phyloP scores from a whole-genome alignment of 1,140 invertebrate genomes.

The Nixonia krombeini region DNA sequence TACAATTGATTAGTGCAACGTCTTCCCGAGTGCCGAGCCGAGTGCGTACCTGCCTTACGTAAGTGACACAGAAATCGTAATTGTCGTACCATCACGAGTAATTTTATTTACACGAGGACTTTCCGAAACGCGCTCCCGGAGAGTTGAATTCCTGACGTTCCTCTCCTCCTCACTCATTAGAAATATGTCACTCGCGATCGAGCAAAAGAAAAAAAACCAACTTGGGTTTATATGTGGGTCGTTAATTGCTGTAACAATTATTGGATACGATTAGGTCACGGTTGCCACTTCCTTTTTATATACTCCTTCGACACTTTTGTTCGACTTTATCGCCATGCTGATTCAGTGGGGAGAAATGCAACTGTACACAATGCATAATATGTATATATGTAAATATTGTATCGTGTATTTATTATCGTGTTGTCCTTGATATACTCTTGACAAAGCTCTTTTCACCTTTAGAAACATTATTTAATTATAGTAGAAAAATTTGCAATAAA shows the following conservation, averaged over 20 bases:
- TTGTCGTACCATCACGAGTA: conserved; percentile 22
- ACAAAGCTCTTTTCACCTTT: too few relatives aligned
- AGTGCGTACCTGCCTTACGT: conserved; percentile 33
- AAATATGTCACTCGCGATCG: neutral
- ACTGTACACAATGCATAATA: too few relatives aligned
- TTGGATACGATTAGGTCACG: conserved; percentile 15
- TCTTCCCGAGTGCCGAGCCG: too few relatives aligned
- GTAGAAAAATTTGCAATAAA: too few relatives aligned
- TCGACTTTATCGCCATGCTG: neutral
- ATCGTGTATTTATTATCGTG: too few relatives aligned
- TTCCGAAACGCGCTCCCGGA: conserved; percentile 13
- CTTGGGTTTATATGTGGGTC: conserved; percentile 12
- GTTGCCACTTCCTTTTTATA: conserved; percentile 12
- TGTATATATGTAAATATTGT: too few relatives aligned
- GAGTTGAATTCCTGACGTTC: neutral
- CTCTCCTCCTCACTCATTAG: neutral
- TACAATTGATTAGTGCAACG: conserved; percentile 21
- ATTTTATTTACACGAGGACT: conserved; percentile 27
- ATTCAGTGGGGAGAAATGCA: too few relatives aligned
- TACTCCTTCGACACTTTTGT: neutral
- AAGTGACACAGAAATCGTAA: conserved; percentile 52
- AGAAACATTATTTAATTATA: too few relatives aligned
- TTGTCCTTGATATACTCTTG: too few relatives aligned
- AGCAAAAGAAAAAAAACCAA: conserved; percentile 15
- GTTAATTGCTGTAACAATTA: conserved; percentile 16